phyloP scores from a whole-genome alignment of 2,797 vertebrate species.

The Bucorvus abyssinicus region DNA sequence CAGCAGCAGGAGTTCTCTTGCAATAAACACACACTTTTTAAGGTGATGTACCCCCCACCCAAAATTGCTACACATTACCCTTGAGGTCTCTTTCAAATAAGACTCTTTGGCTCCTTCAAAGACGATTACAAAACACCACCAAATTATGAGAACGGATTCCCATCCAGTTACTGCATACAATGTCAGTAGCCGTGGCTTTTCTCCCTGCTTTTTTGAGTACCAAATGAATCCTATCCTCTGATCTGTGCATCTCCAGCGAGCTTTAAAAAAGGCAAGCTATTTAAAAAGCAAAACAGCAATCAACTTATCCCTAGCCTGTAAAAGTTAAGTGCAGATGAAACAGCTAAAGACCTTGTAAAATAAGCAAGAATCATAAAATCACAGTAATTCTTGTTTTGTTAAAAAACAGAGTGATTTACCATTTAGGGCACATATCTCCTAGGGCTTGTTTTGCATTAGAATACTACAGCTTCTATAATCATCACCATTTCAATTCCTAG shows the following conservation, averaged over 20 bases:
- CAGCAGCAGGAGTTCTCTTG: neutral
- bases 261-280: slow-evolving; percentile 9
- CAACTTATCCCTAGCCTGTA: slow-evolving; percentile 35
- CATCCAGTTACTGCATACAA: neutral
- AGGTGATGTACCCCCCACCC: neutral
- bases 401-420: slow-evolving; percentile 24
- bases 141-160: neutral
- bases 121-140: neutral
- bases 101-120: neutral
- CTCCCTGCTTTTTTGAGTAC: neutral
- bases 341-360: slow-evolving; percentile 52
- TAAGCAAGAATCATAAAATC: slow-evolving; percentile 51
- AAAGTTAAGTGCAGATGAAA: slow-evolving; percentile 54
- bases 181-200: neutral
- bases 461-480: slow-evolving; percentile 37
- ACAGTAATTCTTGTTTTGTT: slow-evolving; percentile 57
- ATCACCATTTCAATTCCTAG: slow-evolving; percentile 41
- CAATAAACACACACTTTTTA: neutral
- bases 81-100: neutral
- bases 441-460: slow-evolving; percentile 58
- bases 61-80: neutral
- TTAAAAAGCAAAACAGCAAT: slow-evolving; percentile 35
- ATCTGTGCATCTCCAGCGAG: neutral
- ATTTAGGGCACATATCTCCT: slow-evolving; percentile 50
- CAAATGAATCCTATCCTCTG: neutral